Evolutionary conservation across 2,888 invertebrate species (phyloP).

Genomic region (Halocaridina rubra): DNA sequence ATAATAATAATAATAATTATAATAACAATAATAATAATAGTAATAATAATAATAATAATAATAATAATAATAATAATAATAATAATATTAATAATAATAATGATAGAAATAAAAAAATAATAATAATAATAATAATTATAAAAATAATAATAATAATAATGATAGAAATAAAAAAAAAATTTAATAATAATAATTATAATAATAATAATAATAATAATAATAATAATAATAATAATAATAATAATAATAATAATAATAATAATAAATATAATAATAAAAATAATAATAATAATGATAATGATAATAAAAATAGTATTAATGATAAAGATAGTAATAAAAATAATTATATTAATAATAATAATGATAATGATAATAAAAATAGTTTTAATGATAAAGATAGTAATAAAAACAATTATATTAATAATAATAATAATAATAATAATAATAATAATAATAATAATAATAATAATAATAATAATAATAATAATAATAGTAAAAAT

Average conservation of each 20-base stretch:
- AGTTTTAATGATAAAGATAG: not conserved
- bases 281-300: not conserved
- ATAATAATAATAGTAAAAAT: not conserved
- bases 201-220: not conserved
- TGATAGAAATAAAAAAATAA: not conserved
- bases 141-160: not conserved
- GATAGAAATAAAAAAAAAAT: not conserved
- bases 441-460: not conserved
- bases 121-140: not conserved
- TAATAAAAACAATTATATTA: not conserved
- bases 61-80: conserved; percentile 2
- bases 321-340: not conserved
- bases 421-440: not conserved
- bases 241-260: not conserved
- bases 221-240: not conserved
- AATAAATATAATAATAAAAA: not conserved
- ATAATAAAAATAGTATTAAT: not conserved
- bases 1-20: conserved; percentile 24
- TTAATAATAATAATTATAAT: not conserved
- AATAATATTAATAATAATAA: not conserved
- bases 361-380: not conserved
- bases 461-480: not conserved
- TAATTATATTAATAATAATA: not conserved
- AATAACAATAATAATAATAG: conserved; percentile 18
- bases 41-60: conserved; percentile 12